These are phyloP conservation scores for Aurelia aurita DNA, from an alignment of 30 jellyfish, hydroid and myxozoan genomes.

Conservation along the genomic window DNA sequence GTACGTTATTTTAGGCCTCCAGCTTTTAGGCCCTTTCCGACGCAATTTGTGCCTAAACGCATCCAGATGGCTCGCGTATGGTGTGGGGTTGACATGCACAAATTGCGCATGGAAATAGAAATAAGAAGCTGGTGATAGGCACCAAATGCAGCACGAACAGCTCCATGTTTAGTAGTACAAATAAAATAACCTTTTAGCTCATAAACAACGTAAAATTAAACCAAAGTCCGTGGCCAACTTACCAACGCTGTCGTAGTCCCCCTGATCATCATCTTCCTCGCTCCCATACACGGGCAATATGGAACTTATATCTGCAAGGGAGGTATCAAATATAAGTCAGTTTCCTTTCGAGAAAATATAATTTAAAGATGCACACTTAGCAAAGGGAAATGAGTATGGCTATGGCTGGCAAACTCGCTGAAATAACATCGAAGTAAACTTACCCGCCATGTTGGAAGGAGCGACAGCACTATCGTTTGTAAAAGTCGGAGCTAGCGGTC, in stretches of 20 bases:
- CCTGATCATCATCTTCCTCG: slow-evolving; percentile 85
- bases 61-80: too few relatives aligned
- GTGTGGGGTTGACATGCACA: too few relatives aligned
- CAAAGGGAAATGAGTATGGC: neutral
- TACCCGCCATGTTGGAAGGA: slow-evolving; percentile 81
- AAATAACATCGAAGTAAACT: slow-evolving; percentile 12
- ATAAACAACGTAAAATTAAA: neutral
- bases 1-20: too few relatives aligned
- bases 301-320: slow-evolving; percentile 74
- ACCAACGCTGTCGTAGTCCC: slow-evolving; percentile 76
- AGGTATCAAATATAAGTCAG: neutral
- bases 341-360: neutral
- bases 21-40: too few relatives aligned
- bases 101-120: too few relatives aligned
- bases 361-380: neutral
- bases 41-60: too few relatives aligned
- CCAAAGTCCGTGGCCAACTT: slow-evolving; percentile 2
- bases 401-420: slow-evolving; percentile 1
- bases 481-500: slow-evolving; percentile 50
- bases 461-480: slow-evolving; percentile 17
- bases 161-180: neutral
- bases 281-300: slow-evolving; percentile 77
- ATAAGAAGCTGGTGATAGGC: too few relatives aligned
- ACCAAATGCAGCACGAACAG: neutral
- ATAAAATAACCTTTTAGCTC: neutral